Base-by-base conservation (phyloP, 2,888 invertebrate genomes). In the Phortica magna region DNA sequence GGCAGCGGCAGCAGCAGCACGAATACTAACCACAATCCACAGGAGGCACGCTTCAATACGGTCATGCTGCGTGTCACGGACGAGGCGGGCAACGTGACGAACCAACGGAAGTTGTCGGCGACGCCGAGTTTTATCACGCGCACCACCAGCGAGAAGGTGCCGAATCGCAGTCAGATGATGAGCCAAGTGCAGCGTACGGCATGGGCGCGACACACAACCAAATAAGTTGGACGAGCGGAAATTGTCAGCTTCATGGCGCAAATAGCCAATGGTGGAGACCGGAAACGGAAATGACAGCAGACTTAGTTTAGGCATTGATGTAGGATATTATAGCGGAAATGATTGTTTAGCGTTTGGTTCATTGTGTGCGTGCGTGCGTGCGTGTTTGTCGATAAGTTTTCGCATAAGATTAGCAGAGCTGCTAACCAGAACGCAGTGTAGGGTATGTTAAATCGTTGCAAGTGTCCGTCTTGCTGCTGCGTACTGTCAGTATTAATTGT, bases 181-280 rank as follows among this genome's bases (percentile, higher is more conserved):
- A 95, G 95, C 39, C 96, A 96, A 84, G 94, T 97, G 83, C 95
- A 95, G 88, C 93, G 97, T 82, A 95, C 96, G 7, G 94, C 95
- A 80, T 97, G 97, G 97, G 96, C 96, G 22, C 93, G 97, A 83
- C 97, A 97, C 90, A 97, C 97, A 42, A 97, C 97, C 48, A 97
- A 97, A 92, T 97, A 80, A 82, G 74, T 2, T 55, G 12, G 12
- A 14, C 9, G 31, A 31, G 31, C 2, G 31, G 1, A 31, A 31
- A 31, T 31, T 31, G 31, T 31, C 31, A 55, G n/a, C 31, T 31
- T 31, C 31, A 31, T 4, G 31, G 31, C 31, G 31, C 31, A 31
- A 31, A 31, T n/a, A n/a, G n/a, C 2, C 31, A 31, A 31, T 31
- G 31, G 22, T 22, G 61, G 22, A 61, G 7, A 48, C 9, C 48